Evolutionary conservation across 2,797 vertebrate species (phyloP).

Genomic region (Acrossocheilus wenchowensis): DNA sequence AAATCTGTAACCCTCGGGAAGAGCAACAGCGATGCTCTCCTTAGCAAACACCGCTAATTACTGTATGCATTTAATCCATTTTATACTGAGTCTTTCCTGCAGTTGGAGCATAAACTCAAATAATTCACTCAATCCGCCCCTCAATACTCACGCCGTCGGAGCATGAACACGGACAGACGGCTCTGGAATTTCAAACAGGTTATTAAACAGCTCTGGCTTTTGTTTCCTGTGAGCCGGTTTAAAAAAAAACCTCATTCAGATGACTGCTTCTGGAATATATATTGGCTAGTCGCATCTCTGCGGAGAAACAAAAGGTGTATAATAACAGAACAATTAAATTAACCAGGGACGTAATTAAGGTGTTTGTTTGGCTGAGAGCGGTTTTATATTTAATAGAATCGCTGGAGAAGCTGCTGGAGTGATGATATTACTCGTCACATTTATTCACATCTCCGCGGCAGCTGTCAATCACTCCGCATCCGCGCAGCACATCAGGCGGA

Average conservation of each 20-base stretch:
- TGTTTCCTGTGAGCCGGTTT: conserved; percentile 38
- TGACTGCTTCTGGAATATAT: conserved; percentile 68
- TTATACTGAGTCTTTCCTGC: conserved; percentile 23
- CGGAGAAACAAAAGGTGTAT: conserved; percentile 68
- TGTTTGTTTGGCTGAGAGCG: conserved; percentile 79
- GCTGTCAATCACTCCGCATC: conserved; percentile 77
- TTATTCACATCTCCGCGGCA: conserved; percentile 66
- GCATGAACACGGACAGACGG: conserved; percentile 36
- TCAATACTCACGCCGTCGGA: conserved; percentile 17
- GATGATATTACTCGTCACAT: conserved; percentile 79
- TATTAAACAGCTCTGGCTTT: conserved; percentile 57
- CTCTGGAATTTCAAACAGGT: conserved; percentile 65
- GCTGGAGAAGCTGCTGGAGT: conserved; percentile 71
- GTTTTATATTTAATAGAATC: conserved; percentile 80
- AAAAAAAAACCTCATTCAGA: conserved; percentile 65
- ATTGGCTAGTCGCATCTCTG: conserved; percentile 62
- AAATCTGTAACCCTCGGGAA: conserved; percentile 8
- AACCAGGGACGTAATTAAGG: conserved; percentile 83
- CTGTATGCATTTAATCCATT: conserved; percentile 36
- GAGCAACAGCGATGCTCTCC: neutral
- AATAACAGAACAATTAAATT: conserved; percentile 82
- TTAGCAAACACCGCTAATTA: conserved; percentile 30
- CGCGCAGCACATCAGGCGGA: conserved; percentile 71
- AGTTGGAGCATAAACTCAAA: conserved; percentile 39
- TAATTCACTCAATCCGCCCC: conserved; percentile 35